Evolutionary conservation across 2,888 invertebrate genomes (phyloP).

Genomic region (Drosophila macrospina): DNA sequence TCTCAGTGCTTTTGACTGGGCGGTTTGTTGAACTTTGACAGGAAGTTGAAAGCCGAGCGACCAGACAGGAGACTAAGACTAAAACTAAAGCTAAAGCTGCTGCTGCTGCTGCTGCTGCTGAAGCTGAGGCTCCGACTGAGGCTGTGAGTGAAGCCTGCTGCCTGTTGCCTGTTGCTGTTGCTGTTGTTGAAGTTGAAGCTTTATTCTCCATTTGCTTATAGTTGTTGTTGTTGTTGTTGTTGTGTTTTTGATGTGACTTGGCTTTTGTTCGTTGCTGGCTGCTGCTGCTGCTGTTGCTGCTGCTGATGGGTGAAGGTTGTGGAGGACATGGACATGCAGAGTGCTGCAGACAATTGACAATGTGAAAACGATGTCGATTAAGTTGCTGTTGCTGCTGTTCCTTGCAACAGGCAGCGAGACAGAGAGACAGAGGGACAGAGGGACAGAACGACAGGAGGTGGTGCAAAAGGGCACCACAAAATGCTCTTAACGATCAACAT

Average conservation of each 20-base stretch:
- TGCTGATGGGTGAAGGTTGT: conserved; percentile 74
- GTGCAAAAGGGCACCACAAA: conserved; percentile 59
- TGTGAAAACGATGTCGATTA: conserved; percentile 79
- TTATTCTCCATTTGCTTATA: conserved; percentile 28
- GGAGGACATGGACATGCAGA: conserved; percentile 76
- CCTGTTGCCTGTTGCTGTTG: conserved; percentile 45
- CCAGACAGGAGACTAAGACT: conserved; percentile 62
- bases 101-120: conserved; percentile 21
- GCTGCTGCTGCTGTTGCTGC: conserved; percentile 61
- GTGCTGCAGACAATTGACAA: conserved; percentile 77
- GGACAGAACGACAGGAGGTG: conserved; percentile 12
- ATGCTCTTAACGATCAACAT: conserved; percentile 68
- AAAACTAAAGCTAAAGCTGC: conserved; percentile 49
- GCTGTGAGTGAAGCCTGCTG: conserved; percentile 11
- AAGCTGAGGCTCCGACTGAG: conserved; percentile 20
- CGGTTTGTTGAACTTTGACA: conserved; percentile 80
- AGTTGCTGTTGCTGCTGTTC: conserved; percentile 76
- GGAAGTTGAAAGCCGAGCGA: conserved; percentile 66
- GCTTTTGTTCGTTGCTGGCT: conserved; percentile 58
- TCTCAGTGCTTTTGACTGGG: conserved; percentile 66
- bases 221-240: conserved; percentile 4
- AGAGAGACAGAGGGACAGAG: conserved; percentile 1
- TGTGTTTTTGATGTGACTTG: conserved; percentile 56
- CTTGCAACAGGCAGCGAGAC: conserved; percentile 60
- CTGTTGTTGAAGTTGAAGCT: conserved; percentile 58